Evolutionary conservation across 1,140 invertebrate species (phyloP).

Genomic region (Cephus cinctus): DNA sequence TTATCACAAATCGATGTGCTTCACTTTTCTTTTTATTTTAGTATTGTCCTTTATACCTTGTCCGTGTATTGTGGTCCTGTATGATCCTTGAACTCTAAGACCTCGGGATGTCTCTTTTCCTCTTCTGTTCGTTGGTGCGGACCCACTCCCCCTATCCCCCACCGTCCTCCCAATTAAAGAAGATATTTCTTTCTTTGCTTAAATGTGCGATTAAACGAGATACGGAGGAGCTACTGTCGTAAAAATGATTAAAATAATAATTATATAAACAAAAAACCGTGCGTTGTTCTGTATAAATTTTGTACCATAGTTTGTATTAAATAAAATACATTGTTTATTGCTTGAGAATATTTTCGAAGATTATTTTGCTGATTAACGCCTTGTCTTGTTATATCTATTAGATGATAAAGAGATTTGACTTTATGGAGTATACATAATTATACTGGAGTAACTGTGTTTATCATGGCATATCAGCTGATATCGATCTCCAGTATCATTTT

Average conservation of each 20-base stretch:
- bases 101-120: constrained; percentile 1
- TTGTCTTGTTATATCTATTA: too few species aligned
- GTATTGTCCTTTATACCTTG: constrained; percentile 20
- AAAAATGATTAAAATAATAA: constrained; percentile 23
- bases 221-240: constrained; percentile 40
- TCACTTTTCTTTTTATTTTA: too few species aligned
- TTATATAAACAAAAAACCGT: constrained; percentile 34
- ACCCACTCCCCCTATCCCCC: background rate
- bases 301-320: constrained; percentile 61
- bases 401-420: too few species aligned
- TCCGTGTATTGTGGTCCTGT: too few species aligned
- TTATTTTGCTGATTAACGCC: too few species aligned
- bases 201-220: constrained; percentile 41
- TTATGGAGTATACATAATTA: background rate
- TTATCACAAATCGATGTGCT: constrained; percentile 43
- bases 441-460: background rate
- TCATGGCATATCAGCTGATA: constrained; percentile 1
- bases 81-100: constrained; percentile 3
- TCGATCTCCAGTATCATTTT: constrained; percentile 30
- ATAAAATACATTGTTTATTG: constrained; percentile 58
- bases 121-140: too few species aligned
- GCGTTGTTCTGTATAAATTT: constrained; percentile 58
- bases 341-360: constrained; percentile 49
- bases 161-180: constrained; percentile 10
- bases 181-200: constrained; percentile 1